phyloP scores from a whole-genome alignment of 2,113 vertebrate species.

The Petrocephalus microphthalmus region DNA sequence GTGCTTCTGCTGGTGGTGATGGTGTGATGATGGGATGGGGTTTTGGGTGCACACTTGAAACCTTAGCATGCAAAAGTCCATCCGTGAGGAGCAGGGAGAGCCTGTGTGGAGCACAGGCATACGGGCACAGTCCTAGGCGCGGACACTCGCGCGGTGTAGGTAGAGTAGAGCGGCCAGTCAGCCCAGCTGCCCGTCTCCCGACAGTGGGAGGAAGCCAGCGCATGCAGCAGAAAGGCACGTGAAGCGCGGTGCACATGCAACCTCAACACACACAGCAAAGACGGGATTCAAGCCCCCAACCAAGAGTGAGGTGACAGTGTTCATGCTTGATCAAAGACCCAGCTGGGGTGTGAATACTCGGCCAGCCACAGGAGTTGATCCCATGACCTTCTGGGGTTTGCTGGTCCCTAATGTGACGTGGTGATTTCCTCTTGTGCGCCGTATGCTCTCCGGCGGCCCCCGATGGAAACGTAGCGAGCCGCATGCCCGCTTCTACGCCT shows the following conservation, averaged over 20 bases:
- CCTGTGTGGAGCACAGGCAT: background rate
- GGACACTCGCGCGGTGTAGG: background rate
- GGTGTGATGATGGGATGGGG: background rate
- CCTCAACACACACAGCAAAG: background rate
- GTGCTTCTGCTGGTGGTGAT: background rate
- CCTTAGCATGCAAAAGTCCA: background rate
- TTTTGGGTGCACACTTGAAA: background rate
- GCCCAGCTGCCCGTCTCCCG: background rate
- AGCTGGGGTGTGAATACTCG: background rate
- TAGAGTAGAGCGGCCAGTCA: background rate
- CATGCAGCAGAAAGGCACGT: background rate
- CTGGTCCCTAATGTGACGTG: background rate
- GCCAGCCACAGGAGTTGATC: background rate
- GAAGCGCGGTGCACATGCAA: background rate
- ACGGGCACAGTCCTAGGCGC: background rate
- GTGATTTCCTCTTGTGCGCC: background rate
- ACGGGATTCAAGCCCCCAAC: background rate
- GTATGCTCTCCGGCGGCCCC: background rate
- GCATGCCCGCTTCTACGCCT: conserved; percentile 69
- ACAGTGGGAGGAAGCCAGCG: background rate
- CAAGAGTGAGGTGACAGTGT: background rate
- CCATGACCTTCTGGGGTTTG: background rate
- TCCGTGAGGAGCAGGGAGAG: background rate
- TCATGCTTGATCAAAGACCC: background rate
- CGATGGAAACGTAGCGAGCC: conserved; percentile 53